Evolutionary conservation across 2,797 vertebrate genomes (phyloP).

Genomic region (Pipistrellus pipistrellus): DNA sequence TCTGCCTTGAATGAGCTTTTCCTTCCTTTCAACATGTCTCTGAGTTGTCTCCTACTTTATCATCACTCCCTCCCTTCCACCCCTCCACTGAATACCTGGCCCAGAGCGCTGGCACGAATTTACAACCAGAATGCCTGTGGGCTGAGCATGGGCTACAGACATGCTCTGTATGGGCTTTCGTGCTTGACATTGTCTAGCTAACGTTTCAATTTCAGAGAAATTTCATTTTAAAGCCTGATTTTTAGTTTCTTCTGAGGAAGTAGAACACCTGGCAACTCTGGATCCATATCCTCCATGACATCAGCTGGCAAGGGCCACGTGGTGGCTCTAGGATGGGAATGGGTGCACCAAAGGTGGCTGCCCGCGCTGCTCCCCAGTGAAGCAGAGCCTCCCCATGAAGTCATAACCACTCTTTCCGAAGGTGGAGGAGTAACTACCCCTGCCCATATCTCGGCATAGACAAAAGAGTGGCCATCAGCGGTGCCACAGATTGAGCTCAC

Average conservation of each 20-base stretch:
- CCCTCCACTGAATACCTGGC: fast-evolving
- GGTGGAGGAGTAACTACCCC: background rate
- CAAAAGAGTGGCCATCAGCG: background rate
- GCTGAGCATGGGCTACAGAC: background rate
- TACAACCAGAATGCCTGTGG: background rate
- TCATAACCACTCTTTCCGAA: background rate
- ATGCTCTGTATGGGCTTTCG: fast-evolving
- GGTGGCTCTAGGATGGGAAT: fast-evolving
- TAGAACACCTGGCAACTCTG: no score
- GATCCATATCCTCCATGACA: background rate
- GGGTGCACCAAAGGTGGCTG: fast-evolving
- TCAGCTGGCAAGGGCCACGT: fast-evolving
- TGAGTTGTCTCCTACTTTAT: background rate
- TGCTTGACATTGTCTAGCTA: no score
- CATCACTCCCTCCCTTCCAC: background rate
- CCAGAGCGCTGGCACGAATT: background rate
- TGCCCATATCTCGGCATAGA: background rate
- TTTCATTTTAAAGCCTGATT: background rate
- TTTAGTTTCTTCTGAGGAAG: background rate
- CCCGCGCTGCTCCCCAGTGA: fast-evolving
- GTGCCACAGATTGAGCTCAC: background rate
- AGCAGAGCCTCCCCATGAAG: background rate
- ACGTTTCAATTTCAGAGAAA: background rate
- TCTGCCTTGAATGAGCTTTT: background rate
- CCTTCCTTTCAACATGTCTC: background rate